These are phyloP conservation scores for Marasmarcha lunaedactyla DNA, from an alignment of 2,888 invertebrate species.

Conservation along the genomic window DNA sequence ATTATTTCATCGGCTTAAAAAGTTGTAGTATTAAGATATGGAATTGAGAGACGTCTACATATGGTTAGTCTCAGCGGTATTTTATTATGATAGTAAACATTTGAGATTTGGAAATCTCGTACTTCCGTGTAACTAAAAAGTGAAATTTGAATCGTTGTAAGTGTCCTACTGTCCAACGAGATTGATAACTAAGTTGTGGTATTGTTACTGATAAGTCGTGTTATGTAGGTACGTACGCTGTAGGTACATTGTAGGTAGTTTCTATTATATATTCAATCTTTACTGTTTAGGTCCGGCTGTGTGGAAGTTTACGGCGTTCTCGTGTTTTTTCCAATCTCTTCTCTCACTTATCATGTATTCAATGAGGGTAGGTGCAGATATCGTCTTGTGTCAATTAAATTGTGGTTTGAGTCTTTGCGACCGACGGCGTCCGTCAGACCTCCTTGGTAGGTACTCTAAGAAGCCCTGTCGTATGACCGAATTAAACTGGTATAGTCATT, in stretches of 20 bases:
- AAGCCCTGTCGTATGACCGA: no score
- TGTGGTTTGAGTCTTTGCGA: slow-evolving; percentile 27
- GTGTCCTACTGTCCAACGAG: slow-evolving; percentile 40
- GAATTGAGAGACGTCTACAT: slow-evolving; percentile 38
- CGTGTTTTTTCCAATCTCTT: slow-evolving; percentile 46
- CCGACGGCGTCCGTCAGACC: slow-evolving; percentile 6
- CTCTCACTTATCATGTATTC: slow-evolving; percentile 43
- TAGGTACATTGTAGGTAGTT: slow-evolving; percentile 55
- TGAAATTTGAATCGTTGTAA: slow-evolving; percentile 19
- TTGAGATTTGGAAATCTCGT: slow-evolving; percentile 26
- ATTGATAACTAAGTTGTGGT: slow-evolving; percentile 28
- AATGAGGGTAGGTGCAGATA: slow-evolving; percentile 54
- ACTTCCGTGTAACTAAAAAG: slow-evolving; percentile 26
- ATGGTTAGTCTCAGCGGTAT: slow-evolving; percentile 13
- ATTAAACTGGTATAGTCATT: no score
- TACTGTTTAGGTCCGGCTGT: slow-evolving; percentile 51
- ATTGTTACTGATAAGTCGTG: slow-evolving; percentile 48
- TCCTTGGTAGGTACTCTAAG: no score
- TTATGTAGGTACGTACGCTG: slow-evolving; percentile 55
- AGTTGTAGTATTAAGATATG: slow-evolving; percentile 50
- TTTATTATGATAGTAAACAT: no score
- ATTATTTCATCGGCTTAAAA: slow-evolving; percentile 49
- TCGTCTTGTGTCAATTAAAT: slow-evolving; percentile 62
- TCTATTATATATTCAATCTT: slow-evolving; percentile 58
- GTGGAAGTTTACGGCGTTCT: slow-evolving; percentile 38